Conservation (phyloP, 2,113 vertebrate species). For the Meles meles region DNA sequence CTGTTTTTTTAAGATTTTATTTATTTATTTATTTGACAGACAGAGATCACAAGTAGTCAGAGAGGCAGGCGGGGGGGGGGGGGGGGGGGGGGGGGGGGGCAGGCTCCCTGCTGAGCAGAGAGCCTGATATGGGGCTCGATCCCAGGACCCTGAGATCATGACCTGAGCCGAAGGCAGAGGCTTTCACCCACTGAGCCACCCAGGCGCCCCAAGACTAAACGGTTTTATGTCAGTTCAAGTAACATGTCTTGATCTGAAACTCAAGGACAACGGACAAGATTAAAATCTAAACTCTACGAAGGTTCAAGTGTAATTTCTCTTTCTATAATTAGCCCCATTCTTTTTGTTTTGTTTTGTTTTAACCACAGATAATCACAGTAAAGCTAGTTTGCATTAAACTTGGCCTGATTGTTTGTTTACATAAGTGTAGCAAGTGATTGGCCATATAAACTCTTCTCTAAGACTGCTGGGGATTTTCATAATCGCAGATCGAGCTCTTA, state of each 20-base stretch:
- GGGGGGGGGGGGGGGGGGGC: rapidly evolving
- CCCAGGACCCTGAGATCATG: too few species aligned
- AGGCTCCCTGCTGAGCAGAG: too few species aligned
- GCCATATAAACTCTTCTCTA: neutral
- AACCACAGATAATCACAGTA: neutral
- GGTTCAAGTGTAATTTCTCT: too few species aligned
- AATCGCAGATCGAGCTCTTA: neutral
- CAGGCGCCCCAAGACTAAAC: too few species aligned
- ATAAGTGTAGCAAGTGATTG: neutral
- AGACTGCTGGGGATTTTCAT: neutral
- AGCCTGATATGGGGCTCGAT: too few species aligned
- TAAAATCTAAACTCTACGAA: neutral
- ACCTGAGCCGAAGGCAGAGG: too few species aligned
- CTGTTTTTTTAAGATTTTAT: too few species aligned
- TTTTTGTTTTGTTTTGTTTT: neutral
- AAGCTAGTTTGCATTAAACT: neutral
- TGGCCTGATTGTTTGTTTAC: neutral
- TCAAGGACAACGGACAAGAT: neutral
- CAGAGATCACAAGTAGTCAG: too few species aligned
- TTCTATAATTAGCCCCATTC: neutral
- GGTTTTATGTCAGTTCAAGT: neutral
- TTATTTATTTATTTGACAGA: too few species aligned
- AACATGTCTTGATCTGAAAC: neutral
- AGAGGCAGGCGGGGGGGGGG: rapidly evolving
- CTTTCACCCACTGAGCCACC: too few species aligned